Base-by-base conservation (phyloP, 2,797 vertebrate species). In the Acanthurus lineatus region DNA sequence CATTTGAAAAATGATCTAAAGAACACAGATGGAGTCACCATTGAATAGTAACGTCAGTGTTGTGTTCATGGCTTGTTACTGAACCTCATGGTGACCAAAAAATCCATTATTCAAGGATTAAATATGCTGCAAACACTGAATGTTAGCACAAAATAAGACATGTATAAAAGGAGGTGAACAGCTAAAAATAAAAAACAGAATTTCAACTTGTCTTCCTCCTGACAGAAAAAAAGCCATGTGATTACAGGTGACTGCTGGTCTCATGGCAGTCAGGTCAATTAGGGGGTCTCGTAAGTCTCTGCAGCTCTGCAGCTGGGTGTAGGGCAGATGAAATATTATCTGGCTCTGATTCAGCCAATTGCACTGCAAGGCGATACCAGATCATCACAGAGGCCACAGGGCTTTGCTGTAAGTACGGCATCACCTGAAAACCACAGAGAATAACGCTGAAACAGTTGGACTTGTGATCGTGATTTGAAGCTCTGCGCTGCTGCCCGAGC, bases 201-300 rank as follows among this genome's bases (percentile, higher is more conserved):
- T 88, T 88, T 86, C 73, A 60, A 64, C 47, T 59, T 45, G 38
- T 64, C 74, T 19, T 69, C 68, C 7, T 66, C 22, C 49, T 85
- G 88, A 86, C 81, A 76, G 86, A 68, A 72, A 77, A 35, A 40
- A 16, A 42, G 47, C 60, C 69, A 17, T 71, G 74, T 85, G 88
- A 86, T 86, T 81, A 44, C 73, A 88, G 81, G 82, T 78, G 84
- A 89, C 81, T 70, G 83, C 22, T 77, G 79, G 49, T 73, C 76
- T 88, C 80, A 89, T 63, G 79, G 86, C 72, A 75, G 83, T 92
- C 91, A 76, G 76, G 51, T 82, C 69, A 69, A 73, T 90, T 92
- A 77, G 65, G 69, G 19, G 10, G 59, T 66, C 62, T 78, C n/a
- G 3, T 86, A 86, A 79, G 68, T 86, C 70, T 72, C 60, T 62